Conservation (phyloP, 2,113 vertebrate genomes). For the Pedionomus torquatus region DNA sequence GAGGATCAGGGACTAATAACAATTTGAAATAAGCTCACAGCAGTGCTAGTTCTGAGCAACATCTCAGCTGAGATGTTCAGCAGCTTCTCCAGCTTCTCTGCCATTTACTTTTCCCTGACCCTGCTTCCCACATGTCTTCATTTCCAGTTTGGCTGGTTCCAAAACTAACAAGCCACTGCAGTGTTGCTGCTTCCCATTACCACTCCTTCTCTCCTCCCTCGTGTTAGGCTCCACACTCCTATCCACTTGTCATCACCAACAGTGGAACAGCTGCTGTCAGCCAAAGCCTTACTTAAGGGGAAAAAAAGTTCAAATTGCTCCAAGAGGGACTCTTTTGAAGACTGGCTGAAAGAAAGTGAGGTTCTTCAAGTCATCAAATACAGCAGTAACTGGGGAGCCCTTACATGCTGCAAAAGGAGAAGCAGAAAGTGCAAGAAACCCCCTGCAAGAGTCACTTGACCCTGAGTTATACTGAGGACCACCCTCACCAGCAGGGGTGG, state of each 20-base stretch:
- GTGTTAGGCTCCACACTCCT: not conserved
- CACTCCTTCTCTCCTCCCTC: not conserved
- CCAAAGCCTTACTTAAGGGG: not conserved
- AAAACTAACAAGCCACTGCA: not conserved
- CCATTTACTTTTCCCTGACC: not conserved
- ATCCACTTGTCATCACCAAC: not conserved
- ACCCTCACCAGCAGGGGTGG: not conserved
- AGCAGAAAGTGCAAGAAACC: not conserved
- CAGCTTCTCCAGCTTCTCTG: not conserved
- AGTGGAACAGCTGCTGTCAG: not conserved
- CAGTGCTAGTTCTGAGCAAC: not conserved
- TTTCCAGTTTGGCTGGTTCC: not conserved
- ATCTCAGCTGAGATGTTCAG: not conserved
- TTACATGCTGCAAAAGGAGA: not conserved
- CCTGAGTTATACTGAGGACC: not conserved
- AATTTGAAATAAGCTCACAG: not conserved
- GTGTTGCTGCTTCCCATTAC: not conserved
- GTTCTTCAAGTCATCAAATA: not conserved
- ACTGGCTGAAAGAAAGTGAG: not conserved
- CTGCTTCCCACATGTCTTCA: not conserved
- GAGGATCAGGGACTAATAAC: not conserved
- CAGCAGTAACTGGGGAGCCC: not conserved
- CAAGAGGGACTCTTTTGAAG: not conserved
- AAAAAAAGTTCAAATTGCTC: not conserved
- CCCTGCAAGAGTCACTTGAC: not conserved